These are phyloP conservation scores for Microcebus jonahi DNA, from an alignment of 2,113 vertebrate species.

Conservation along the genomic window DNA sequence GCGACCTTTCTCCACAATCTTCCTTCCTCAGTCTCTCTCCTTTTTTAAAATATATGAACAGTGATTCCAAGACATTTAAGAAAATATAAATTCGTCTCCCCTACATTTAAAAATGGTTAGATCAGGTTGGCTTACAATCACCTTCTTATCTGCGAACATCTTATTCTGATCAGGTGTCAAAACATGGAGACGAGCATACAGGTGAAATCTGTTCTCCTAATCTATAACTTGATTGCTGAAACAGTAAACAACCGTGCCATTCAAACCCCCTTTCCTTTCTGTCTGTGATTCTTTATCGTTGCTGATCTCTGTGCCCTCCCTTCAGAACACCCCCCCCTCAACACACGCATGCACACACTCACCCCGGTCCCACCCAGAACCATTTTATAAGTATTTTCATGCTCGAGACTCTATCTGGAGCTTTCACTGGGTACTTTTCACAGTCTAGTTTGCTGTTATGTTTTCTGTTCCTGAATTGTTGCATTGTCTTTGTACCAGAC, in stretches of 20 bases:
- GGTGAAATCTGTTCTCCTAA: rapidly evolving
- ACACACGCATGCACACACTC: background rate
- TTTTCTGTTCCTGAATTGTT: rapidly evolving
- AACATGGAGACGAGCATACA: rapidly evolving
- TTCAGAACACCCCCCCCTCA: rapidly evolving
- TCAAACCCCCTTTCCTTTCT: background rate
- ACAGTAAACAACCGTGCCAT: background rate
- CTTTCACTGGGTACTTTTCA: background rate
- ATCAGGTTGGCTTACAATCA: background rate
- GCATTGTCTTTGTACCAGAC: rapidly evolving
- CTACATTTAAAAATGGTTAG: background rate
- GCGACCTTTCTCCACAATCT: background rate
- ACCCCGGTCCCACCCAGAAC: too few relatives aligned
- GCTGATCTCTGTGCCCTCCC: background rate
- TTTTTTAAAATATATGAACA: background rate
- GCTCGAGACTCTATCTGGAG: rapidly evolving
- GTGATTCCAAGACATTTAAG: background rate
- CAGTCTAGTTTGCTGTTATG: background rate
- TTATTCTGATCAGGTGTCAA: background rate
- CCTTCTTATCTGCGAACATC: background rate
- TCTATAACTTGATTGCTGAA: background rate
- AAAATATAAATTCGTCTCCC: background rate
- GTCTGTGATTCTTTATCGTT: background rate
- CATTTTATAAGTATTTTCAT: too few relatives aligned
- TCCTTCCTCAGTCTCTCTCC: background rate